Percentiles rank a stretch among this genome's conserved stretches.
Conservation (phyloP, 2,797 vertebrate genomes). For the Orientallactaga sibirica region DNA sequence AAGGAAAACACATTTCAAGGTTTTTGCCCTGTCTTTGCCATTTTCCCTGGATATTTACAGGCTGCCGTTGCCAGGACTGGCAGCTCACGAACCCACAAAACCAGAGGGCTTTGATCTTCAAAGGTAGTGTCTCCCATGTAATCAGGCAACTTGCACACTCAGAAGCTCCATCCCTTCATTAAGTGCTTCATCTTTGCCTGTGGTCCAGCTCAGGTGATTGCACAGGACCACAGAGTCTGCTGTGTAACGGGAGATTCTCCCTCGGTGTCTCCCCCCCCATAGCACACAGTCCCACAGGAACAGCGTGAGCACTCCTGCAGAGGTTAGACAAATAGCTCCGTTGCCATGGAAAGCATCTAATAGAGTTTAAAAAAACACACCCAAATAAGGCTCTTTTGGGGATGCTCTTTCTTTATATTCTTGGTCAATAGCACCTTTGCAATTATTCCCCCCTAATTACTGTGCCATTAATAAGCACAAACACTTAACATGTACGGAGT, state of each 20-base stretch:
- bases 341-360: neutral
- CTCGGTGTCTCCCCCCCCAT: neutral
- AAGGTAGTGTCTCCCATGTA: neutral
- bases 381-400: neutral
- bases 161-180: neutral
- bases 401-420: neutral
- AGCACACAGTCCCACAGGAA: neutral
- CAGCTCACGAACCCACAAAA: neutral
- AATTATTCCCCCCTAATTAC: too few relatives aligned
- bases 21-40: neutral
- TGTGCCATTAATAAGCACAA: neutral
- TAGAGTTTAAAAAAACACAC: neutral
- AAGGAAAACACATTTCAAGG: neutral
- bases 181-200: neutral
- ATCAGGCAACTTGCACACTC: accelerated
- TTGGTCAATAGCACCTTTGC: neutral
- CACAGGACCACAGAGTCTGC: neutral
- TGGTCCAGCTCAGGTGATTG: neutral
- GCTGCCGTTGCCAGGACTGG: neutral
- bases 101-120: neutral
- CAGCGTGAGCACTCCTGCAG: neutral
- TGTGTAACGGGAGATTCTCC: neutral
- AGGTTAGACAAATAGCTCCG: neutral
- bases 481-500: neutral
- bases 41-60: neutral